These are phyloP conservation scores for Prionace glauca DNA, from an alignment of 2,797 vertebrate species.

Conservation along the genomic window DNA sequence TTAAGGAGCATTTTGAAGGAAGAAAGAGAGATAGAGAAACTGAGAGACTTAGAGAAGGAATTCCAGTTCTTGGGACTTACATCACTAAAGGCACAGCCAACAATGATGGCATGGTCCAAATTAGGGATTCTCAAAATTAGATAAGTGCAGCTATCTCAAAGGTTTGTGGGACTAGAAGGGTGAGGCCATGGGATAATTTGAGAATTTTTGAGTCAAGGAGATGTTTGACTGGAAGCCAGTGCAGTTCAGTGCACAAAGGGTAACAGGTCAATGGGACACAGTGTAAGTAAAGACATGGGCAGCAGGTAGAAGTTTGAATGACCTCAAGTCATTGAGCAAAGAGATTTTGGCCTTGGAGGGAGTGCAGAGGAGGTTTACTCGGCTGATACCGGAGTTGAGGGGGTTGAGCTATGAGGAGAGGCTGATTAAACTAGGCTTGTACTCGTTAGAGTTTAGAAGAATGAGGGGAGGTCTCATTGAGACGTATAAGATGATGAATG, in stretches of 20 bases:
- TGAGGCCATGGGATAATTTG: background rate
- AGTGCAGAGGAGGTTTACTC: no score
- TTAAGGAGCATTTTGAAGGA: background rate
- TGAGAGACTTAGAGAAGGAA: background rate
- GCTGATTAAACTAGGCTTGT: no score
- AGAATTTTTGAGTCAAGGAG: background rate
- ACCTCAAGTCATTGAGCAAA: no score
- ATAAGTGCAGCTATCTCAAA: background rate
- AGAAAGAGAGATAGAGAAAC: background rate
- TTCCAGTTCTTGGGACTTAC: background rate
- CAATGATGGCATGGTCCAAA: background rate
- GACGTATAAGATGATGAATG: no score
- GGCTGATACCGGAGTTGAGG: no score
- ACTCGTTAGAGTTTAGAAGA: no score
- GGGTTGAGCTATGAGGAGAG: no score
- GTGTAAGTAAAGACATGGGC: background rate
- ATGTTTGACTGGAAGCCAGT: background rate
- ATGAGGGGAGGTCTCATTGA: no score
- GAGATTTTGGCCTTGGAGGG: no score
- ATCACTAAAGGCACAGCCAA: background rate
- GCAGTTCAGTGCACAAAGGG: background rate
- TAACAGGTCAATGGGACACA: background rate
- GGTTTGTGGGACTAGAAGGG: background rate
- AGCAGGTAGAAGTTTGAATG: background rate
- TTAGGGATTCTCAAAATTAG: background rate